Percentiles rank a stretch among this genome's conserved stretches.
Evolutionary conservation across 2,888 invertebrate species (phyloP).

Genomic region (Eristalinus sepulchralis): DNA sequence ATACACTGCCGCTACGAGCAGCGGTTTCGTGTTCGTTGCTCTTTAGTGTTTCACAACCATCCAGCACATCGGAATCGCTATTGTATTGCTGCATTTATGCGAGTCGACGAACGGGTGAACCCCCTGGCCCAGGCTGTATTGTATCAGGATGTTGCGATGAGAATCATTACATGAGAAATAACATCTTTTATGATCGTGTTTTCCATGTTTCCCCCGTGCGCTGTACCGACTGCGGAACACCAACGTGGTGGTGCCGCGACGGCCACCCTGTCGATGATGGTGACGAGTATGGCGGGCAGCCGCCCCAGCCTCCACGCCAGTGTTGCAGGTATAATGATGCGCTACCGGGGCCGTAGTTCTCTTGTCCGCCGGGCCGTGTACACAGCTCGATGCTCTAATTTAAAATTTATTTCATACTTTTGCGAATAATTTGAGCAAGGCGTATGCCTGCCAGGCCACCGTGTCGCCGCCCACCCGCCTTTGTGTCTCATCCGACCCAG

Average conservation of each 20-base stretch:
- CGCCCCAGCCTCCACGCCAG: background rate
- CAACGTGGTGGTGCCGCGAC: background rate
- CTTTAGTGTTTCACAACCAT: background rate
- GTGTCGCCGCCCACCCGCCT: background rate
- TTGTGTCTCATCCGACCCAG: background rate
- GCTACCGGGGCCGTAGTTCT: conserved; percentile 5
- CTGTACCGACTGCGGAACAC: conserved; percentile 7
- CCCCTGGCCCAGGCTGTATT: background rate
- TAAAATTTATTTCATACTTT: conserved; percentile 30
- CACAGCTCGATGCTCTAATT: conserved; percentile 29
- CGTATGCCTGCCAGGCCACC: background rate
- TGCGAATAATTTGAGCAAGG: conserved; percentile 29
- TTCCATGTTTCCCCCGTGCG: conserved; percentile 52
- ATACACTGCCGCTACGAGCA: background rate
- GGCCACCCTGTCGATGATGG: background rate
- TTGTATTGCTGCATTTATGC: background rate
- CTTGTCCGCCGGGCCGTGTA: background rate
- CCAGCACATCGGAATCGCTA: background rate
- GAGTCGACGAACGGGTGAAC: background rate
- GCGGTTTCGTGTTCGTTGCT: background rate
- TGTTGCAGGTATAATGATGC: conserved; percentile 35
- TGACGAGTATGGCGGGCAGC: background rate
- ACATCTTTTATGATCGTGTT: conserved; percentile 69
- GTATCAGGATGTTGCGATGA: conserved; percentile 58
- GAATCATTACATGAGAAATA: conserved; percentile 70